phyloP scores from a whole-genome alignment of 2,797 vertebrate genomes.

The Glyptemys insculpta region DNA sequence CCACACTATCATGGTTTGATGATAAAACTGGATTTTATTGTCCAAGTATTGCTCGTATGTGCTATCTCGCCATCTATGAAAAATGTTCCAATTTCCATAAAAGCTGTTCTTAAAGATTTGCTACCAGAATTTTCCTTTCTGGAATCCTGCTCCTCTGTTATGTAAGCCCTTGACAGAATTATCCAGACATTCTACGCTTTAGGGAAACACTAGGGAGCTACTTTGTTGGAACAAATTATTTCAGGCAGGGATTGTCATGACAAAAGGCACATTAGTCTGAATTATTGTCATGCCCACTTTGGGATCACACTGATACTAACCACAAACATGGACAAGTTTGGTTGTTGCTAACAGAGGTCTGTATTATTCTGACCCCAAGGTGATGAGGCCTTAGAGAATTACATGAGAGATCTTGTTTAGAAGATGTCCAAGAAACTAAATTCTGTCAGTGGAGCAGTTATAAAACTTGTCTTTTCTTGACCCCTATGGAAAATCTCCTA shows the following conservation, averaged over 20 bases:
- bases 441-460: background rate
- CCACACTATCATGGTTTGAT: background rate
- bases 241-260: background rate
- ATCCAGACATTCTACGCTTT: background rate
- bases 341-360: background rate
- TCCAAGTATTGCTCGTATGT: background rate
- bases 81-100: background rate
- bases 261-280: background rate
- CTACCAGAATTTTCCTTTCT: background rate
- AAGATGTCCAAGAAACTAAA: background rate
- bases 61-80: background rate
- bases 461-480: background rate
- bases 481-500: background rate
- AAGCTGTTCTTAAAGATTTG: background rate
- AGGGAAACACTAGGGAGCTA: background rate
- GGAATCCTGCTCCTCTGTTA: background rate
- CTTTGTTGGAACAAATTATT: background rate
- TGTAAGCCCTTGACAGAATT: background rate
- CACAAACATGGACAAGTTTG: background rate
- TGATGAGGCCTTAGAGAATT: background rate
- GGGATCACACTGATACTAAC: background rate
- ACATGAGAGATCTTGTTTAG: background rate
- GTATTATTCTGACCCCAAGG: background rate
- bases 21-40: constrained; percentile 12
- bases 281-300: background rate